These are phyloP conservation scores for Coptodon bakossiorum DNA, from an alignment of 2,113 vertebrate genomes.

Conservation along the genomic window DNA sequence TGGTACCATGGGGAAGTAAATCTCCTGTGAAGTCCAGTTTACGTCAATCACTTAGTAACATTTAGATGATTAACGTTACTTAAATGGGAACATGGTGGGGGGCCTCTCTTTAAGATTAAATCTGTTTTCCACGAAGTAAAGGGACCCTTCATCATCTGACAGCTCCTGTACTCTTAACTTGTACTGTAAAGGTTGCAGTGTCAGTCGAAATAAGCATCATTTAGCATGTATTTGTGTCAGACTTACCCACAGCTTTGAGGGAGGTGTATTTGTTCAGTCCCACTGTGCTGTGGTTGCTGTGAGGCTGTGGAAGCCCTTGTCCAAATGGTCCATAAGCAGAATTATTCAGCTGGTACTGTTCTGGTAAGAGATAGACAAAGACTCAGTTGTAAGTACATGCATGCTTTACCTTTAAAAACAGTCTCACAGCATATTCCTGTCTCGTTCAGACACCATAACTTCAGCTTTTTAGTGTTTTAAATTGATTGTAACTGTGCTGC, in stretches of 20 bases:
- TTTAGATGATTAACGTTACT: neutral
- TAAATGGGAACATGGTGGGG: neutral
- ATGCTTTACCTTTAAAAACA: neutral
- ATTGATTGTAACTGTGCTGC: neutral
- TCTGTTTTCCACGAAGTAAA: neutral
- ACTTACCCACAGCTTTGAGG: conserved; percentile 75
- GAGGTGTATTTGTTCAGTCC: conserved; percentile 72
- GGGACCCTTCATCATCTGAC: neutral
- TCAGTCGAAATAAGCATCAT: conserved; percentile 21
- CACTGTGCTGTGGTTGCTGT: conserved; percentile 65
- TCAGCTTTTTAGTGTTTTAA: neutral
- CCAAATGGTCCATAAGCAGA: conserved; percentile 44
- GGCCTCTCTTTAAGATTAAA: conserved; percentile 14
- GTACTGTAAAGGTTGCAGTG: conserved; percentile 47
- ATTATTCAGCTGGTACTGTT: conserved; percentile 74
- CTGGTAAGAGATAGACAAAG: conserved; percentile 32
- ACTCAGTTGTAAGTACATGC: neutral
- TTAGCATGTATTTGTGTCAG: neutral
- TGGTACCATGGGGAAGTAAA: neutral
- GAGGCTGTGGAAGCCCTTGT: conserved; percentile 60
- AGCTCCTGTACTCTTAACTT: neutral
- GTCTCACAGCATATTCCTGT: neutral
- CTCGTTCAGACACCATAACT: neutral
- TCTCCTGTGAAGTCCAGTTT: neutral
- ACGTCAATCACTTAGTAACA: neutral